Base-by-base conservation (phyloP, 1,140 invertebrate genomes). In the Philopotamus ludificatus region DNA sequence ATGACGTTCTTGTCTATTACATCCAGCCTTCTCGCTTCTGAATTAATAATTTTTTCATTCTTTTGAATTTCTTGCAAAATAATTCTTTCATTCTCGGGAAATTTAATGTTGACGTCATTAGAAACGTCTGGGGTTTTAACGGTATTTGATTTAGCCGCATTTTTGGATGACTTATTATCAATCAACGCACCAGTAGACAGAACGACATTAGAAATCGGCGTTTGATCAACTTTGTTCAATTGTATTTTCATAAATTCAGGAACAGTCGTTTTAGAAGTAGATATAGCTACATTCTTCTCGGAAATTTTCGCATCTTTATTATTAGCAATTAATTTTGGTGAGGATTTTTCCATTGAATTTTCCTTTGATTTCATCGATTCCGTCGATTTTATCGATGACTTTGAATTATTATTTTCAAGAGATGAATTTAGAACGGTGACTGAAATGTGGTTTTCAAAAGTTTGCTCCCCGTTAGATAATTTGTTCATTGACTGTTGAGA, bases 161-260 rank as follows among this genome's bases (percentile, higher is more conserved):
- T 51, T 39, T 58, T 66, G n/a, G n/a, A 7, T 18, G 65, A 58
- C 63, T 62, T 69, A 21, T 66, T 63, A 18, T 69, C 59, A 23
- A 79, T 70, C 54, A 82, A 81, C 0, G 72, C 58, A 68, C 75
- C 78, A 65, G 83, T 85, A 16, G 85, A 82, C 60, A 86, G 74
- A 50, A 87, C 84, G 39, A 87, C 77, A 73, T 86, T 85, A 51
- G 80, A 81, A 3, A 77, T 66, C 2, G 82, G 81, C 71, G 85
- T 85, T 28, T 75, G 74, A 68, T 89, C 86, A 39, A 89, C 86
- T 70, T 82, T 85, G 65, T 89, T 87, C 49, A 89, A 71, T 72
- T 88, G 86, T 50, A 88, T 85, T 68, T 87, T 84, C 68, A 89
- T 76, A 72, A 89, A 89, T 75, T 89, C 87, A 1, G 87, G 87